Evolutionary conservation across 1,140 invertebrate species (phyloP).

Genomic region (Camponotus pennsylvanicus): DNA sequence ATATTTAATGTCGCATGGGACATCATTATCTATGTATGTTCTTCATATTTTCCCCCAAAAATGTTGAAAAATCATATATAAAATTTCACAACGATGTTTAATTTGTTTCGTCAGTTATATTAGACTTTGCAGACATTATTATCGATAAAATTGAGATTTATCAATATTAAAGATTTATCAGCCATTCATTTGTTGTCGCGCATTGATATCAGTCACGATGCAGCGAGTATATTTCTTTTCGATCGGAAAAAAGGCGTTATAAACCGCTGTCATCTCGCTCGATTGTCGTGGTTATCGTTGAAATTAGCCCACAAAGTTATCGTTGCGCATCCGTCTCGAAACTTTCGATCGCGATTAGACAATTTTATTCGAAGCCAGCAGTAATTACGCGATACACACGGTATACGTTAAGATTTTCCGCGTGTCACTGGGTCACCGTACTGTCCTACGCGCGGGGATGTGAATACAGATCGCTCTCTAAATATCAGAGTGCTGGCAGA

Average conservation of each 20-base stretch:
- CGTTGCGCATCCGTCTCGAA: neutral
- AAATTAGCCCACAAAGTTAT: slow-evolving; percentile 22
- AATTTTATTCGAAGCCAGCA: neutral
- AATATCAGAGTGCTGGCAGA: slow-evolving; percentile 65
- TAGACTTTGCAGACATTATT: neutral
- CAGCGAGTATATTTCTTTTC: neutral
- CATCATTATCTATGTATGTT: neutral
- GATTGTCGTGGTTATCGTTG: slow-evolving; percentile 8
- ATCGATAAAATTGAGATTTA: neutral
- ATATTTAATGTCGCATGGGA: neutral
- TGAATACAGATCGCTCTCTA: slow-evolving; percentile 68
- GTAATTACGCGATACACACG: slow-evolving; percentile 17
- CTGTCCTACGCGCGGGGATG: slow-evolving; percentile 38
- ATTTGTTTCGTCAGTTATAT: neutral
- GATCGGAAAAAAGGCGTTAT: neutral
- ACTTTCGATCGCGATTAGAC: slow-evolving; percentile 29
- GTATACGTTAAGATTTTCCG: slow-evolving; percentile 58
- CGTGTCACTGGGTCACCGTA: slow-evolving; percentile 68
- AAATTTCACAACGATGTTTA: neutral
- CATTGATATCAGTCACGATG: neutral
- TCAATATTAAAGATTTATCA: neutral
- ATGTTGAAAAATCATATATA: neutral
- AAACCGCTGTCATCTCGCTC: neutral
- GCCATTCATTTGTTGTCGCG: neutral
- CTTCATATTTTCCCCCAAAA: neutral